Evolutionary conservation across 2,888 invertebrate genomes (phyloP).

Genomic region (Phaonia tiefii): DNA sequence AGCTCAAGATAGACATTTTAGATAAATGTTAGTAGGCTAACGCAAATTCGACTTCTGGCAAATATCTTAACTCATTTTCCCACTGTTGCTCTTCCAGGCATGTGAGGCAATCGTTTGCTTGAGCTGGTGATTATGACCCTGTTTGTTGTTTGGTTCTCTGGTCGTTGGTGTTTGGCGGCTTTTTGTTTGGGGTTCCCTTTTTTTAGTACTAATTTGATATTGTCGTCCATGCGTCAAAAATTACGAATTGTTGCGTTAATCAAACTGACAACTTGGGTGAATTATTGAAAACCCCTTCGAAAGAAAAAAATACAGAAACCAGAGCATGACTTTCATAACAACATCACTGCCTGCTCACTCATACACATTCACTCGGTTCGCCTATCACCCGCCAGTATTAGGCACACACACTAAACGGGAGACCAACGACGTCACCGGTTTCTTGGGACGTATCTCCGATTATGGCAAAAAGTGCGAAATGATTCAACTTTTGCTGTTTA

Average conservation of each 20-base stretch:
- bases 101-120: conserved; percentile 35
- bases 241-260: conserved; percentile 65
- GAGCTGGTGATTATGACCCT: conserved; percentile 39
- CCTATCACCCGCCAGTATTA: conserved; percentile 38
- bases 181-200: conserved; percentile 45
- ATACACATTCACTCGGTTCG: background rate
- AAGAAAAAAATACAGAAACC: conserved; percentile 37
- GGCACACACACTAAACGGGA: background rate
- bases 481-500: conserved; percentile 51
- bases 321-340: conserved; percentile 56
- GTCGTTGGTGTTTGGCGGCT: conserved; percentile 38
- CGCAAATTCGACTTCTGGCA: no score
- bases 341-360: conserved; percentile 34
- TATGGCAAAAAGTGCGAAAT: conserved; percentile 56
- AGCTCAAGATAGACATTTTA: no score
- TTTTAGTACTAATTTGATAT: conserved; percentile 49
- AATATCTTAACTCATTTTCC: no score
- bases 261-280: conserved; percentile 67
- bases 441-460: conserved; percentile 31
- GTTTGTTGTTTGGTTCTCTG: background rate
- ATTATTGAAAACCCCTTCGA: conserved; percentile 51
- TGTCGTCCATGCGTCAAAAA: conserved; percentile 63
- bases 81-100: background rate
- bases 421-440: background rate
- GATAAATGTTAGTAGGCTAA: no score